Conservation (phyloP, 2,113 vertebrate genomes). For the Dinomys branickii region DNA sequence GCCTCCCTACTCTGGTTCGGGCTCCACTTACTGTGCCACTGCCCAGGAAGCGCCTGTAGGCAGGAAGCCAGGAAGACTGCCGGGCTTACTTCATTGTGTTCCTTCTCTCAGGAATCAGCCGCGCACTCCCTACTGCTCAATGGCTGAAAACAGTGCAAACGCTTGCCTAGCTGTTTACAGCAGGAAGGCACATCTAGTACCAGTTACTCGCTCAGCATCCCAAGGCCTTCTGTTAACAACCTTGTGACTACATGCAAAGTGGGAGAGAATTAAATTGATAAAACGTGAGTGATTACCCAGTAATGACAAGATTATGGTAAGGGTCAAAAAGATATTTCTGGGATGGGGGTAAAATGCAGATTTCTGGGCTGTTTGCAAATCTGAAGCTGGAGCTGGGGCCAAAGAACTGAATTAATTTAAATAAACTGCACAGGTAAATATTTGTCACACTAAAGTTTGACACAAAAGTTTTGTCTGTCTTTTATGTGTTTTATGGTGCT, state of each 20-base stretch:
- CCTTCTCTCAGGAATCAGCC: neutral
- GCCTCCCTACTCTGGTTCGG: fast-evolving
- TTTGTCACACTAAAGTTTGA: neutral
- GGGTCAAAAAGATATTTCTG: neutral
- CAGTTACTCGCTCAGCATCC: neutral
- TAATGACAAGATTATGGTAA: neutral
- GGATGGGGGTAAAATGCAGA: neutral
- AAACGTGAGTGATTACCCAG: neutral
- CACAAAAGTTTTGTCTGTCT: neutral
- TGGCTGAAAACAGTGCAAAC: neutral
- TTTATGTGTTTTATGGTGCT: neutral
- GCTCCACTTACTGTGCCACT: neutral
- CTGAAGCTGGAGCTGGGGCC: neutral
- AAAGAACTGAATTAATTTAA: neutral
- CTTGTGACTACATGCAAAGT: neutral
- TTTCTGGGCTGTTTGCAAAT: neutral
- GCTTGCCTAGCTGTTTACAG: neutral
- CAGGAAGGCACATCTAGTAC: neutral
- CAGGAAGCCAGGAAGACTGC: neutral
- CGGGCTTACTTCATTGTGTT: neutral
- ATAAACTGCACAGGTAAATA: neutral
- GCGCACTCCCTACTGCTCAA: neutral
- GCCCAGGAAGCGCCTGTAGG: neutral
- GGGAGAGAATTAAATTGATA: neutral
- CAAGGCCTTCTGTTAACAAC: no score